Percentiles rank a stretch among this genome's conserved stretches.
Evolutionary conservation across 1,140 invertebrate genomes (phyloP).

Genomic region (Nephila pilipes): DNA sequence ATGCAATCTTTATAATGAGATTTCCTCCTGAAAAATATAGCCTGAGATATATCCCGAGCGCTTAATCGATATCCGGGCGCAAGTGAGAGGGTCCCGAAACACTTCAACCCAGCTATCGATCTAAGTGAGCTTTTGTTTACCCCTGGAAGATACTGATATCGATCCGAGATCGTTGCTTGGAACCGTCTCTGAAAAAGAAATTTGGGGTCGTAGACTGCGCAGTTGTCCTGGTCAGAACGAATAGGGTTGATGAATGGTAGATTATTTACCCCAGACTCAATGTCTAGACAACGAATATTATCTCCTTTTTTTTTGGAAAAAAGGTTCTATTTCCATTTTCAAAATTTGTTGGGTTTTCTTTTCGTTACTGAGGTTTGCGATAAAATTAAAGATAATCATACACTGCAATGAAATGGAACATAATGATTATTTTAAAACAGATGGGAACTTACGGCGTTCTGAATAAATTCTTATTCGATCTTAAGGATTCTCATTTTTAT

Average conservation of each 20-base stretch:
- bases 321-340: too few species aligned
- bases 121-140: constrained; percentile 14
- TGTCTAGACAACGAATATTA: neutral
- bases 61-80: constrained; percentile 37
- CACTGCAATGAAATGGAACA: too few species aligned
- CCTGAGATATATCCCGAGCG: neutral
- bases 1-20: neutral
- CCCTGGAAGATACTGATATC: constrained; percentile 7
- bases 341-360: too few species aligned
- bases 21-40: neutral
- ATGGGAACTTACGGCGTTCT: too few species aligned
- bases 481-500: too few species aligned
- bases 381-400: too few species aligned
- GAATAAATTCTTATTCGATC: too few species aligned
- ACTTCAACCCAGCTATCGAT: neutral
- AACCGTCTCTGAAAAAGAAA: neutral
- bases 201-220: neutral
- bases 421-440: too few species aligned
- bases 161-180: neutral
- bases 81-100: neutral
- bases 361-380: too few species aligned
- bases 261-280: neutral
- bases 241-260: neutral
- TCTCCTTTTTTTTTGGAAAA: too few species aligned
- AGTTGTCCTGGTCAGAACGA: neutral